phyloP scores from a whole-genome alignment of 2,888 invertebrate species.

The Himalopsyche tibetana region DNA sequence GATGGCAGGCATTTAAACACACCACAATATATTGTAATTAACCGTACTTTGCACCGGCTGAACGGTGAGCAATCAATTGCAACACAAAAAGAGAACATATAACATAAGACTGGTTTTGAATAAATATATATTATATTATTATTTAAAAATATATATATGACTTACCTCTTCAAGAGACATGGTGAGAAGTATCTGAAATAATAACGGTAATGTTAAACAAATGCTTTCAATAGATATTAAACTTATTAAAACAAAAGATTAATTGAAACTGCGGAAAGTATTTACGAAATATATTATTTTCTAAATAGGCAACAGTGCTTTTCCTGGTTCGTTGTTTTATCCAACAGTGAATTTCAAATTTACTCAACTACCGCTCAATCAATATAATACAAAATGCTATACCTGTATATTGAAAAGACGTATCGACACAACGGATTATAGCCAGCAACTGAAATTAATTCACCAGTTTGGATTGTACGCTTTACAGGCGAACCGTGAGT shows the following conservation, averaged over 20 bases:
- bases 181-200: constrained; percentile 1
- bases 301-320: not conserved
- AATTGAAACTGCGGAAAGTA: not conserved
- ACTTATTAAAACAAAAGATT: not conserved
- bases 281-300: not conserved
- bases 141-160: not conserved
- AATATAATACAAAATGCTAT: not conserved
- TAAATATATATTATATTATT: not conserved
- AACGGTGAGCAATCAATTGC: not conserved
- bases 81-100: not conserved
- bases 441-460: not conserved
- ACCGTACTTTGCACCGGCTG: constrained; percentile 27
- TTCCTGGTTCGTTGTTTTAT: not conserved
- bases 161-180: constrained; percentile 51
- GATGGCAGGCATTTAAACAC: not conserved
- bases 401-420: not conserved
- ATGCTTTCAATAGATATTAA: not conserved
- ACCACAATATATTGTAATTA: not conserved
- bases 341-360: not conserved
- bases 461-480: no score
- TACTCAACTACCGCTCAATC: not conserved
- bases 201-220: not conserved
- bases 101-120: not conserved
- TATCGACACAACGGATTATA: not conserved
- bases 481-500: no score